Evolutionary conservation across 2,888 invertebrate genomes (phyloP), one percentile per base, ranked within the genome.

Genomic region (Agrenia bidenticulata): DNA sequence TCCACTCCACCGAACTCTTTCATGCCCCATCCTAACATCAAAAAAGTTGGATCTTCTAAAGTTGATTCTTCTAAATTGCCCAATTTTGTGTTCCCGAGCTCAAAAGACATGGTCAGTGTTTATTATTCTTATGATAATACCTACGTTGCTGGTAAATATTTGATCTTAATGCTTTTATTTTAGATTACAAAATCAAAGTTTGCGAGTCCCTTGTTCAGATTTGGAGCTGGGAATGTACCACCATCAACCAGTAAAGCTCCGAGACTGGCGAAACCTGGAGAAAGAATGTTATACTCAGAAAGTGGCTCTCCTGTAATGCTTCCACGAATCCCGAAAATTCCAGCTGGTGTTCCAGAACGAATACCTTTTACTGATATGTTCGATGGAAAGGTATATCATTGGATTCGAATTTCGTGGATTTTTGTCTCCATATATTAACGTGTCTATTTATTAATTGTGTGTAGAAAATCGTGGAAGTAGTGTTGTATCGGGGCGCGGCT

Each of bases 181-280:
- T n/a, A n/a, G n/a, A n/a, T n/a, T n/a, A n/a, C n/a, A n/a, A n/a
- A n/a, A n/a, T n/a, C n/a, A n/a, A 32, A 32, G 32, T 32, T 32
- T 21, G 21, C 19, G n/a, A 37, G 41, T 39, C 7, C 39, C 19
- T 2, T 57, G 7, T 57, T 55, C 19, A 27, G 23, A 21, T 57
- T 57, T 39, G 41, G 39, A n/a, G 23, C 21, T 13, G 21, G n/a
- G 9, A 57, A 37, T 37, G 27, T 19, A 11, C n/a, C 19, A 15
- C 27, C 55, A 2, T 63, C 67, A n/a, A 63, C 63, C 1, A 67
- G 41, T 54, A 73, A 71, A 39, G 55, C 62, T 1, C 63, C 73
- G 0, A 65, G 74, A 37, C 24, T 58, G n/a, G 57, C 66, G 1
- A 73, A 72, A 58, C 74, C 74, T 13, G 74, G 74, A 45, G 74